A percentile compares a stretch with the other conserved stretches of the same genome.
phyloP scores from a whole-genome alignment of 2,888 invertebrate species.

The Halocaridina rubra region DNA sequence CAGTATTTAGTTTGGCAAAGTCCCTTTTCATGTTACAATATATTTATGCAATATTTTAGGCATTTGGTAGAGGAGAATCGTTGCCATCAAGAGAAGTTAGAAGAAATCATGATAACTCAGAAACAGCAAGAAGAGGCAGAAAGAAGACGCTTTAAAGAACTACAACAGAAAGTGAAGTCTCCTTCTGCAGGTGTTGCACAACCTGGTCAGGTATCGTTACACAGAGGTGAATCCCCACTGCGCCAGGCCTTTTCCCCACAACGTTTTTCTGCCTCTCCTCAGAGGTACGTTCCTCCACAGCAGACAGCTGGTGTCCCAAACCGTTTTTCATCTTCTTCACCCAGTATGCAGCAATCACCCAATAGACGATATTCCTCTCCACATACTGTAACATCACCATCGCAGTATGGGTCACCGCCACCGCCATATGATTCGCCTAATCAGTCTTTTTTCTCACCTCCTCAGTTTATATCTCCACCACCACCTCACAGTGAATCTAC shows the following conservation, averaged over 20 bases:
- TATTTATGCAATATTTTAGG: slow-evolving; percentile 3
- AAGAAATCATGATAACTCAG: slow-evolving; percentile 42
- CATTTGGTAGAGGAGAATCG: slow-evolving; percentile 49
- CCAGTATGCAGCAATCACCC: slow-evolving; percentile 15
- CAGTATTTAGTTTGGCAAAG: too few species aligned
- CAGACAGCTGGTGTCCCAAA: background rate
- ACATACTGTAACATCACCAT: slow-evolving; percentile 11
- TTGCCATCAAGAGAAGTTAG: slow-evolving; percentile 49
- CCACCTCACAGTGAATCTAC: slow-evolving; percentile 1
- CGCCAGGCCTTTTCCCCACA: background rate
- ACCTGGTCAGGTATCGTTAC: background rate
- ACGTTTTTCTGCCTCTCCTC: slow-evolving; percentile 11
- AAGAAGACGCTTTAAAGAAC: slow-evolving; percentile 3
- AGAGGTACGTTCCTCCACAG: background rate
- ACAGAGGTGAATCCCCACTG: slow-evolving; percentile 1
- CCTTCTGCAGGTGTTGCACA: background rate
- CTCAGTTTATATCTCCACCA: slow-evolving; percentile 15
- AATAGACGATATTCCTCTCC: slow-evolving; percentile 12
- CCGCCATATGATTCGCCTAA: background rate
- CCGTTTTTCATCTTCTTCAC: slow-evolving; percentile 18
- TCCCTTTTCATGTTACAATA: too few species aligned
- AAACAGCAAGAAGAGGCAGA: slow-evolving; percentile 34
- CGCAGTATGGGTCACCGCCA: slow-evolving; percentile 31
- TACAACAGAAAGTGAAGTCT: background rate
- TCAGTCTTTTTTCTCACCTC: background rate